Base-by-base conservation (phyloP, 2,888 invertebrate species). In the Quadriops clusia region DNA sequence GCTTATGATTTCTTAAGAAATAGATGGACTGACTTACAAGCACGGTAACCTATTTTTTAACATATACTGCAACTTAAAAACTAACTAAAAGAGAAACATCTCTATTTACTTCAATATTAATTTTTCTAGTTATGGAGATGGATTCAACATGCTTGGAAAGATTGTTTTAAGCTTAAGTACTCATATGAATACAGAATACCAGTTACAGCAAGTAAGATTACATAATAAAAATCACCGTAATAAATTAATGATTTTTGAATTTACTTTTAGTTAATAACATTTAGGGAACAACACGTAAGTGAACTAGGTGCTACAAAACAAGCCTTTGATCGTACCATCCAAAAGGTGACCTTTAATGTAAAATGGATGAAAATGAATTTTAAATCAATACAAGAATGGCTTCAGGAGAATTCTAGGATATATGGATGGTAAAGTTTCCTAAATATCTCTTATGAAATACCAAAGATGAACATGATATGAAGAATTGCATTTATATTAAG, bases 1-100 rank as follows among this genome's bases (percentile, higher is more conserved):
- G 74, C 74, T 2, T 73, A 74, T 43, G 69, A 72, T 45, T 74
- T 70, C 40, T 48, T 74, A 5, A 51, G 66, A 31, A 60, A 58
- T 21, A 61, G 65, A 35, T 69, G 69, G 69, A 40, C 56, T 14
- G 47, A 53, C 17, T 43, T 67, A 25, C 45, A 58, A 33, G 46
- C 54, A 30, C 58, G 61, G 67, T 67, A 51, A 62, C 62, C 49
- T 13, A 12, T n/a, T n/a, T n/a, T n/a, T n/a, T n/a, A n/a, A n/a
- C n/a, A n/a, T n/a, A n/a, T n/a, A n/a, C n/a, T n/a, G n/a, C n/a
- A n/a, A n/a, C n/a, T n/a, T n/a, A n/a, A n/a, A 7, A 2, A 10
- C 9, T 8, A 28, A 10, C 10, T 26, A 7, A 18, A 18, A 18
- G 7, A 18, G 18, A 18, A n/a, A n/a, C n/a, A n/a, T n/a, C n/a